Base-by-base conservation (phyloP, 2,113 vertebrate genomes). In the Phodopus roborovskii region DNA sequence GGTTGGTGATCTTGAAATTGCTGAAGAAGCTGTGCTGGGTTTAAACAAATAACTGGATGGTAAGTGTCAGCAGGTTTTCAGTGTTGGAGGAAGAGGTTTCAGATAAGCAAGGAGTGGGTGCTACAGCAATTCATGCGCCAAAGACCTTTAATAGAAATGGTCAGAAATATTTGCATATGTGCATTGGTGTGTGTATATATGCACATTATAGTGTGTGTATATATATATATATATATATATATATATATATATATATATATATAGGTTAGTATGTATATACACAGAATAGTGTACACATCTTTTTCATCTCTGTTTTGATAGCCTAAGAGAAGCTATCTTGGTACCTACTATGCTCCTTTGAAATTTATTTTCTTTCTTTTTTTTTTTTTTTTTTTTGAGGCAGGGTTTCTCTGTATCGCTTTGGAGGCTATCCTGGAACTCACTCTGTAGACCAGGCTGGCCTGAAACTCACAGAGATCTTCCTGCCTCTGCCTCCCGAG, bases 1-100 rank as follows among this genome's bases (percentile, higher is more conserved):
- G 4, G 39, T 79, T 68, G 85, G 58, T 56, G 83, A 84, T 88
- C 90, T 58, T 95, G 4, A 68, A 95, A 97, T 26, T 93, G 39
- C 12, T 66, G 56, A 79, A 58, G 66, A 77, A 66, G 39, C 42
- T 94, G 62, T 66, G 64, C 26, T 95, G 56, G 50, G 11, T 75
- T 60, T 58, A 86, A 93, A 91, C 39, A 79, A 70, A 48, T 53
- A 94, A 92, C 70, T 78, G n/a, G 48, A 58, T 60, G 39, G 30
- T 86, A 60, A 91, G 39, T 85, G 77, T 66, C 58, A 81, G 17
- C 60, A 64, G 48, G 39, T 70, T 84, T 81, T 95, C 45, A 77
- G 9, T 85, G 50, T 75, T 89, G 56, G 66, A 93, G 66, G n/a
- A 95, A 60, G 53, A 75, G 16, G n/a, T 92, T 95, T 88, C 26